Evolutionary conservation across 2,113 vertebrate species (phyloP), one percentile per base, ranked within the genome.

Genomic region (Baryphthengus martii): DNA sequence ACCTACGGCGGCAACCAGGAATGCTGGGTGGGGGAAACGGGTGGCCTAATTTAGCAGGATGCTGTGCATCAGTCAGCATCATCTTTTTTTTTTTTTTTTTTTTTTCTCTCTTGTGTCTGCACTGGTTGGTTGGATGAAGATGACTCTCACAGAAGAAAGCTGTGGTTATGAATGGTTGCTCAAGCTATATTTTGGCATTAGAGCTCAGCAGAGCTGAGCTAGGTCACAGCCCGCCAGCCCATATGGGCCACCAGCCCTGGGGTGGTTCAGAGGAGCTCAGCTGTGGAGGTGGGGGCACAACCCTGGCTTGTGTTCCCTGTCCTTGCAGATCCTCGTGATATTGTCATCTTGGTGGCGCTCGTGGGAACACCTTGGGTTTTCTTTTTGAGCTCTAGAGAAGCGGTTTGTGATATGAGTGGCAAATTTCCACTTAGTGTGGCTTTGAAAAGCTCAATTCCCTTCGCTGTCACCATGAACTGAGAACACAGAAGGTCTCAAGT

Each of bases 381-480:
- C 25, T 39, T 15, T 44, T 29, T 33, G 31, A 49, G 28, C 50
- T 44, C 29, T 33, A 40, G 20, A 44, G 42, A 29, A 58, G 47
- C 1, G 13, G 14, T 53, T 21, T 31, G 1, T 5, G 47, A 21
- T 9, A 7, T 1, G 2, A 63, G 10, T 3, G 11, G 24, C 10
- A 50, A 9, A 11, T 12, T 6, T 37, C 37, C 33, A 9, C 21
- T 31, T 31, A 3, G 26, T 6, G 15, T 49, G 56, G 33, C 29
- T 81, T 70, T 35, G 44, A 31, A 10, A 24, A 2, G 13, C 40
- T 45, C 40, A 4, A 1, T 29, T 62, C 29, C 62, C 33, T 49
- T 23, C 1, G 0, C 1, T 0, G 0, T 6, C 2, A 0, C 18
- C 3, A 0, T 17, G 70, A 40, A 10, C 40, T 19, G 47, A 59